phyloP scores from a whole-genome alignment of 2,888 invertebrate species.

The Eupithecia centaureata region DNA sequence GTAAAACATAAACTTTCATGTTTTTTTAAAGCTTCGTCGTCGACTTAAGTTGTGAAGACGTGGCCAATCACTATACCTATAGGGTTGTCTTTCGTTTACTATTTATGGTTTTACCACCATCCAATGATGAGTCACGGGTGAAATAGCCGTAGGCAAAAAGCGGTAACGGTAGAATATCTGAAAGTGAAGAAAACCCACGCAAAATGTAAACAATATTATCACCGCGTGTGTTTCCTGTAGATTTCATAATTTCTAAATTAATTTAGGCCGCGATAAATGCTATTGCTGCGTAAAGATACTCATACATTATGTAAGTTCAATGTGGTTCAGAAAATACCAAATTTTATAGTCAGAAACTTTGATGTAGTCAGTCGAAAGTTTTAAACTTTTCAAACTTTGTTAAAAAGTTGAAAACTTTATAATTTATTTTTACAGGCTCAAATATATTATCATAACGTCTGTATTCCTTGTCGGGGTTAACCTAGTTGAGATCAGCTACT shows the following conservation, averaged over 20 bases:
- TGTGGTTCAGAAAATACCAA: not conserved
- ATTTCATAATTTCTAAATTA: conserved; percentile 6
- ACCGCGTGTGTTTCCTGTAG: conserved; percentile 20
- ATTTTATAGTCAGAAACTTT: not conserved
- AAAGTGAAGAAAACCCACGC: conserved; percentile 50
- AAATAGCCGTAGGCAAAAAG: not conserved
- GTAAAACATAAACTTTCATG: too few relatives aligned
- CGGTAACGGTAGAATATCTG: not conserved
- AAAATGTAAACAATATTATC: conserved; percentile 63
- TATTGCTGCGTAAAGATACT: not conserved
- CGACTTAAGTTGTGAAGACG: too few relatives aligned
- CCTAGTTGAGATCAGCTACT: conserved; percentile 73
- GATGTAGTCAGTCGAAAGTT: not conserved
- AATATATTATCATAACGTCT: conserved; percentile 51
- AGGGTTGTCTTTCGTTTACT: not conserved
- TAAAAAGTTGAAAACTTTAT: not conserved
- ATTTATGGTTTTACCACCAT: not conserved
- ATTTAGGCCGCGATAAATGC: not conserved
- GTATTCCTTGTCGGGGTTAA: conserved; percentile 58
- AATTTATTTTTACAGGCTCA: conserved; percentile 56
- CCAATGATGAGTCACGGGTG: not conserved
- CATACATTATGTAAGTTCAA: not conserved
- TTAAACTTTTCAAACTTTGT: not conserved
- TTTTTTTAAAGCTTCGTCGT: too few relatives aligned
- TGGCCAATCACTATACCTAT: too few relatives aligned